Evolutionary conservation across 2,888 invertebrate species (phyloP), one percentile per base, ranked within the genome.

Genomic region (Harmothoe impar): DNA sequence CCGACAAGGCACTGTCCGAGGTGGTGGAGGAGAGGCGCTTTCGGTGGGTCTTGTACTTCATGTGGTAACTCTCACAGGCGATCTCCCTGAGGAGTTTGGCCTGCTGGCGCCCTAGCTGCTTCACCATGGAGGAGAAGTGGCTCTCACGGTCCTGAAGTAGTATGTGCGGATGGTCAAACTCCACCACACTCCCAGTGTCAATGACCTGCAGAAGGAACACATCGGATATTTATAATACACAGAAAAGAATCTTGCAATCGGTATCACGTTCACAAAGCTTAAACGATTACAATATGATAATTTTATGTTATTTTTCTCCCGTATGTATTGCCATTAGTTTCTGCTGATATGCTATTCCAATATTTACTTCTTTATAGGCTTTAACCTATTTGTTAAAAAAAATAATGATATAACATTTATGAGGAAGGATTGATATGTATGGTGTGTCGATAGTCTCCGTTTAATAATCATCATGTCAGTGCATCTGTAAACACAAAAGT

Each of bases 111-210:
- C 89, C 89, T 17, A 62, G 29, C 68, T 89, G 89, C 62, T 62
- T 17, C n/a, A 89, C 89, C 89, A 89, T 89, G 29, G 56, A 23
- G n/a, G 35, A 89, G 33, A 89, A 89, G 7, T 20, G n/a, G 0
- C 89, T 68, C 23, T 68, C 35, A 23, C 29, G 89, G 25, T 62
- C 17, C 62, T 89, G 89, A 10, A 89, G 62, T 12, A 89, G 35
- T 25, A 62, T 31, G 35, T 89, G 89, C 5, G 89, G 62, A 20
- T 89, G 89, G 31, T 68, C 89, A 31, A 68, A 89, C 35, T 89
- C 62, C 17, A 68, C 29, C 15, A 89, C 68, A 68, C 31, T 89
- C 15, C 89, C 89, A 31, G 56, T 1, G 7, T 68, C 89, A 23
- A 89, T n/a, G 0, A 68, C 68, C 89, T 89, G 33, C 12, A 56